Conservation (phyloP, 2,797 vertebrate species). For the Sebastiscus albofasciatus region DNA sequence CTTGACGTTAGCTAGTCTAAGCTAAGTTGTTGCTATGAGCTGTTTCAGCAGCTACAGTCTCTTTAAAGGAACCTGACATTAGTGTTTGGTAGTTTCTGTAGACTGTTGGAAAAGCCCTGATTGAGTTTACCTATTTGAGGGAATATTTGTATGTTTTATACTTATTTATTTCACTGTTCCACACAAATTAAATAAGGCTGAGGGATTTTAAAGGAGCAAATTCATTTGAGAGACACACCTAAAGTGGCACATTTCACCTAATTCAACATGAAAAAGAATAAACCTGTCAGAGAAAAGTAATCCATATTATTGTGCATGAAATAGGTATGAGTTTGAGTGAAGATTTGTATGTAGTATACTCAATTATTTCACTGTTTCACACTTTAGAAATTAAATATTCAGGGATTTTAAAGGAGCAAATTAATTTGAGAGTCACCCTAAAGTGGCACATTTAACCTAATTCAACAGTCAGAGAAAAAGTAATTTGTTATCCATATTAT, state of each 20-base stretch:
- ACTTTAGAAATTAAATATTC: too few relatives aligned
- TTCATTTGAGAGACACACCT: neutral
- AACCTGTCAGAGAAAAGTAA: neutral
- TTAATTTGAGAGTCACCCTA: too few relatives aligned
- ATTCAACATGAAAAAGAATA: neutral
- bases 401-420: too few relatives aligned
- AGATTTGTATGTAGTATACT: too few relatives aligned
- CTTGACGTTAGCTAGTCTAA: conserved; percentile 39
- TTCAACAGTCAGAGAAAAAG: too few relatives aligned
- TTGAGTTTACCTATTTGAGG: rapidly evolving
- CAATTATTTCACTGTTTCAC: too few relatives aligned
- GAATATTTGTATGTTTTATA: neutral
- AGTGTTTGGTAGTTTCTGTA: neutral
- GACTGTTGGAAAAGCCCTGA: too few relatives aligned
- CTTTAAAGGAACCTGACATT: neutral
- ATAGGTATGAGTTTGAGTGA: too few relatives aligned
- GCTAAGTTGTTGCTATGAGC: conserved; percentile 55
- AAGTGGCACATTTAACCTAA: too few relatives aligned
- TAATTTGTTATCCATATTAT: neutral
- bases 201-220: neutral
- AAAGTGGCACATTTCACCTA: neutral
- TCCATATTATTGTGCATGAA: too few relatives aligned
- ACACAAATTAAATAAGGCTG: too few relatives aligned
- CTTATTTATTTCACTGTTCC: neutral
- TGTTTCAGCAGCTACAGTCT: neutral